Evolutionary conservation across 2,888 invertebrate genomes (phyloP).

Genomic region (Minunthozetes semirufus): DNA sequence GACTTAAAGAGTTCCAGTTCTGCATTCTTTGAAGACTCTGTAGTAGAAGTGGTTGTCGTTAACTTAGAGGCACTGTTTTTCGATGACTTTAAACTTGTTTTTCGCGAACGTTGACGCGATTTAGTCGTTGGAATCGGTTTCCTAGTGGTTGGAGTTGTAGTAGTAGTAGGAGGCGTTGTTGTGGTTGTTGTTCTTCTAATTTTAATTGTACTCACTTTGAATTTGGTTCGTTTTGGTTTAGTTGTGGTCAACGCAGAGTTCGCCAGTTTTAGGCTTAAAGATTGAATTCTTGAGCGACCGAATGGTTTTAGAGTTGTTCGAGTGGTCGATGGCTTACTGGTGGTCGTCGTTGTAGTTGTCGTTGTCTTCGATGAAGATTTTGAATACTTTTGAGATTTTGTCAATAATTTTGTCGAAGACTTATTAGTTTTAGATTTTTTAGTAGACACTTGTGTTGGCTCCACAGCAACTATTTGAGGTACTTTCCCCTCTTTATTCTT

Average conservation of each 20-base stretch:
- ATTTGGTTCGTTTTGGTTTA: not conserved
- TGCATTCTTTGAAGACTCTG: not conserved
- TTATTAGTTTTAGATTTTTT: constrained; percentile 18
- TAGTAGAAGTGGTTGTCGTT: not conserved
- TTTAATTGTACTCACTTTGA: constrained; percentile 8
- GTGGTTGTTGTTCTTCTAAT: constrained; percentile 9
- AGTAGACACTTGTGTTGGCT: constrained; percentile 23
- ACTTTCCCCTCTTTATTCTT: not conserved
- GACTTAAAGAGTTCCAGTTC: constrained; percentile 14
- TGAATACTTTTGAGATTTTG: not conserved
- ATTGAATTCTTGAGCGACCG: not conserved
- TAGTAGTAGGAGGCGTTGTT: not conserved
- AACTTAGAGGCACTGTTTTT: not conserved
- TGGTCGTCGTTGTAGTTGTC: constrained; percentile 7
- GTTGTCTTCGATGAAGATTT: not conserved
- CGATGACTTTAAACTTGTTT: not conserved
- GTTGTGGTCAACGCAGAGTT: not conserved
- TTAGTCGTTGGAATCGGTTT: not conserved
- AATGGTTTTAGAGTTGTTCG: not conserved
- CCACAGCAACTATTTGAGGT: constrained; percentile 36
- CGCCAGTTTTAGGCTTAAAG: not conserved
- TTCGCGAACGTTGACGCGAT: not conserved
- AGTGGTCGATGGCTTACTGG: not conserved
- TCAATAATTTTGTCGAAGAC: not conserved
- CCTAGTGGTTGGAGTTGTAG: not conserved